phyloP scores from a whole-genome alignment of 2,113 vertebrate species.

The Dicaeum eximium region DNA sequence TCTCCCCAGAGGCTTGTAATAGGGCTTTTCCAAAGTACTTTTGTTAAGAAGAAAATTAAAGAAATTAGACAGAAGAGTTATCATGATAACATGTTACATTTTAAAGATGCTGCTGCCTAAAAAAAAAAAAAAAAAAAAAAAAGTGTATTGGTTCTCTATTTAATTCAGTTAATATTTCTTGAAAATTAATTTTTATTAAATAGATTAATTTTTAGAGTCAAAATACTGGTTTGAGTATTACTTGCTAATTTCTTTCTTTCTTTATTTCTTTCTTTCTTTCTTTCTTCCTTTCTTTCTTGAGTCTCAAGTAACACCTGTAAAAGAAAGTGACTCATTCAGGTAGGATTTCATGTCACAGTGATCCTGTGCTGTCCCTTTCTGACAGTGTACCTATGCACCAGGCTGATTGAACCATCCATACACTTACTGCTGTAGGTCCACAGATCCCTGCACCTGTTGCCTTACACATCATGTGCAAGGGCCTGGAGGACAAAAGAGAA shows the following conservation, averaged over 20 bases:
- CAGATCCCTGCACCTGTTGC: neutral
- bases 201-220: neutral
- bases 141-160: neutral
- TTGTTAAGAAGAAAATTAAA: neutral
- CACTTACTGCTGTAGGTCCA: accelerated
- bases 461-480: neutral
- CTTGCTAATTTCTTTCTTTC: neutral
- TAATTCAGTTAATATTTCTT: neutral
- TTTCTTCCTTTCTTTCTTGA: neutral
- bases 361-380: neutral
- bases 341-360: neutral
- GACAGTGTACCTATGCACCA: accelerated
- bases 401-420: neutral
- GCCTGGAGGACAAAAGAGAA: neutral
- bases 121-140: neutral
- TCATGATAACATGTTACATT: neutral
- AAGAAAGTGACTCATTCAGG: neutral
- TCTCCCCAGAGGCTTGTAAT: neutral
- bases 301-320: neutral
- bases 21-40: neutral
- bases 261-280: too few relatives aligned
- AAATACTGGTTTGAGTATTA: neutral
- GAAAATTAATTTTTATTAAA: neutral
- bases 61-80: neutral
- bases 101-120: neutral